Evolutionary conservation across 2,797 vertebrate species (phyloP).

Genomic region (Myotis pilosus): DNA sequence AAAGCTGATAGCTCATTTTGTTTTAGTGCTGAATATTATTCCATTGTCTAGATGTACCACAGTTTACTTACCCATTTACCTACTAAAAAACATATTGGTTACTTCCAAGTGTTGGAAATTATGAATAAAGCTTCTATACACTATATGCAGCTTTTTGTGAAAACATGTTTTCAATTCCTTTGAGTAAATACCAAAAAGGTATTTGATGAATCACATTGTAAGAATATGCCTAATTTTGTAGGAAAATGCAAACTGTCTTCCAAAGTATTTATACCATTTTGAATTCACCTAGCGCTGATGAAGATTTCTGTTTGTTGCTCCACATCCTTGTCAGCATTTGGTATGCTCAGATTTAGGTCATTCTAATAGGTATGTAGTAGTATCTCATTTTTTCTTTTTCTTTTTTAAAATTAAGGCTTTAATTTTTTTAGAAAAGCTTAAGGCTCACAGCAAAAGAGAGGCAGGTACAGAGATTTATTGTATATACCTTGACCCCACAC

Average conservation of each 20-base stretch:
- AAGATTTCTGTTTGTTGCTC: not conserved
- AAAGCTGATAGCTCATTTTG: not conserved
- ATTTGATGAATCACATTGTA: not conserved
- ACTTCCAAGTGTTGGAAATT: not conserved
- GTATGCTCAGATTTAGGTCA: not conserved
- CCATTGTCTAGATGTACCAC: not conserved
- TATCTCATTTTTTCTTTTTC: not conserved
- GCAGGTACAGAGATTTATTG: not conserved
- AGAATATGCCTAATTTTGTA: not conserved
- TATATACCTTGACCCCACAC: not conserved
- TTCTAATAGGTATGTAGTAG: not conserved
- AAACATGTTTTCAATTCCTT: not conserved
- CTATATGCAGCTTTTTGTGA: not conserved
- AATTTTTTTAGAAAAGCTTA: not conserved
- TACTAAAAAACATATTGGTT: not conserved
- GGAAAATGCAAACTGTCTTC: not conserved
- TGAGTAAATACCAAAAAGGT: not conserved
- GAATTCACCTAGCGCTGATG: not conserved
- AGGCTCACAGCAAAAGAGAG: not conserved
- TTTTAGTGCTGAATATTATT: not conserved
- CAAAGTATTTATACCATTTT: not conserved
- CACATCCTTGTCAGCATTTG: not conserved
- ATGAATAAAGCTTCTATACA: not conserved
- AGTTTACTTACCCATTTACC: not conserved
- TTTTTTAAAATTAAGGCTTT: not conserved